These are phyloP conservation scores for Xestia c-nigrum DNA, from an alignment of 2,888 invertebrate genomes.

Conservation along the genomic window DNA sequence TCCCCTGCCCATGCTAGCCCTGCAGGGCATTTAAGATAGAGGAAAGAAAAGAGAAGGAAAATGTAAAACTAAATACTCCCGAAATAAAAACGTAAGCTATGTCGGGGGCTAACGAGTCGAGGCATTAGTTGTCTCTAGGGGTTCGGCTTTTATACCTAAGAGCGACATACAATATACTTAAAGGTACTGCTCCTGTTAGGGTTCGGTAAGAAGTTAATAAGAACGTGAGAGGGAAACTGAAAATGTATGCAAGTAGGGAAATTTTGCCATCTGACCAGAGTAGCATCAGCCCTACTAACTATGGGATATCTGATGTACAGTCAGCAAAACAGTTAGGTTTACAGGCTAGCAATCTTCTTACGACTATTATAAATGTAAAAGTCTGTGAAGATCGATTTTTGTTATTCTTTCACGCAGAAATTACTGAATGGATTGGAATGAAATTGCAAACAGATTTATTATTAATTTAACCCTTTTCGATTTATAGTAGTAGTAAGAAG, in stretches of 20 bases:
- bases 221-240: neutral
- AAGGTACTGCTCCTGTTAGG: neutral
- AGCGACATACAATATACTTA: neutral
- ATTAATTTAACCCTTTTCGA: too few relatives aligned
- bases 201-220: neutral
- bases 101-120: neutral
- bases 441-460: too few relatives aligned
- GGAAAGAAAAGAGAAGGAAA: neutral
- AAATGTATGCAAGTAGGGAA: neutral
- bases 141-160: neutral
- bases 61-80: neutral
- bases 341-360: too few relatives aligned
- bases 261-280: neutral
- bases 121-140: constrained; percentile 28
- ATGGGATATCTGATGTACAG: neutral
- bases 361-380: too few relatives aligned
- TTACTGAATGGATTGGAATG: too few relatives aligned
- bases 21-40: too few relatives aligned
- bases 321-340: too few relatives aligned
- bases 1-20: too few relatives aligned
- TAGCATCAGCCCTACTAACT: neutral
- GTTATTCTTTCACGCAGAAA: too few relatives aligned
- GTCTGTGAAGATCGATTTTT: too few relatives aligned
- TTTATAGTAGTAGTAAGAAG: too few relatives aligned
- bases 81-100: constrained; percentile 7